A percentile compares a stretch with the other conserved stretches of the same genome.
Conservation (phyloP, 2,113 vertebrate species). For the Trichechus manatus region DNA sequence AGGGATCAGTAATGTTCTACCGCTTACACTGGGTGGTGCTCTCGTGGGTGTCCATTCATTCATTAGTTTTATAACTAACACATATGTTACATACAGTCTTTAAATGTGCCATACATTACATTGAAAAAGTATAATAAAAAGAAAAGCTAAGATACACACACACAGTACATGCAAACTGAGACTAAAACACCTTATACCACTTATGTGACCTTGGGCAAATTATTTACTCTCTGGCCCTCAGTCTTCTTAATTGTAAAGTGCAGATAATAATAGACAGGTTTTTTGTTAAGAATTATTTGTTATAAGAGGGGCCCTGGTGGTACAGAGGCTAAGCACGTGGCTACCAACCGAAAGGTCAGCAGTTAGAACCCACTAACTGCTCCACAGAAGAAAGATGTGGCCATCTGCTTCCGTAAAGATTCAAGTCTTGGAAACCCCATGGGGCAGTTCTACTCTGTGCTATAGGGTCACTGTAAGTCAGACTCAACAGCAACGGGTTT, state of each 20-base stretch:
- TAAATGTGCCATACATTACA: background rate
- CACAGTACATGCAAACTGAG: background rate
- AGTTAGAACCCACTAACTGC: background rate
- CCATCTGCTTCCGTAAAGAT: background rate
- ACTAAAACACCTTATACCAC: background rate
- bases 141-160: background rate
- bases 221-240: background rate
- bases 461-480: background rate
- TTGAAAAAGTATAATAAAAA: background rate
- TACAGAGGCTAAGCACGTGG: background rate
- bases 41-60: background rate
- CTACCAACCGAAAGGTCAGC: background rate
- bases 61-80: background rate
- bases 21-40: background rate
- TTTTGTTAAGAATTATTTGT: background rate
- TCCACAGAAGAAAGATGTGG: background rate
- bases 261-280: background rate
- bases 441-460: background rate
- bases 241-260: constrained; percentile 31
- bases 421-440: background rate
- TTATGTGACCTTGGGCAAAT: background rate
- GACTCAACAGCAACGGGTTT: too few species aligned
- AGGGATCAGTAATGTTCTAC: background rate
- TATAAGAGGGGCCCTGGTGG: too few species aligned
- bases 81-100: background rate